These are phyloP conservation scores for Harpalus rufipes DNA, from an alignment of 2,888 invertebrate genomes.

Conservation along the genomic window DNA sequence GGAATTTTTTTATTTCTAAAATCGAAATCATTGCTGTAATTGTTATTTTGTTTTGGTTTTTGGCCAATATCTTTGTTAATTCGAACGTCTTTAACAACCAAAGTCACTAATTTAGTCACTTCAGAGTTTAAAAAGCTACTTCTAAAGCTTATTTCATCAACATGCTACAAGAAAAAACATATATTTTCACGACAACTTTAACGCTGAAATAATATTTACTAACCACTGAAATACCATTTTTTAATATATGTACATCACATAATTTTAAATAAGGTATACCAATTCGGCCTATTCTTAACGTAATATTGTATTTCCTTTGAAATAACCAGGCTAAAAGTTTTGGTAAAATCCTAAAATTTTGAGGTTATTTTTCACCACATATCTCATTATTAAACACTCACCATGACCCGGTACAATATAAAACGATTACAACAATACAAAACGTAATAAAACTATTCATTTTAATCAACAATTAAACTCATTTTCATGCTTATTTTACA, in stretches of 20 bases:
- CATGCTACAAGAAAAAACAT: constrained; percentile 81
- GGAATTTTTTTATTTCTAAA: constrained; percentile 88
- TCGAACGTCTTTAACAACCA: constrained; percentile 89
- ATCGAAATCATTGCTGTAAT: constrained; percentile 77
- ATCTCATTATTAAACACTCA: constrained; percentile 66
- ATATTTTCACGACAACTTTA: background rate
- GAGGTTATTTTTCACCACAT: background rate
- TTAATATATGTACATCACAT: constrained; percentile 88
- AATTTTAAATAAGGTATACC: constrained; percentile 89
- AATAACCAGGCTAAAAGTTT: constrained; percentile 88
- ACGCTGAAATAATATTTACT: constrained; percentile 69
- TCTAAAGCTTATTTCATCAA: constrained; percentile 90
- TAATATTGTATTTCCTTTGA: constrained; percentile 88
- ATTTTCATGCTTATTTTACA: constrained; percentile 6
- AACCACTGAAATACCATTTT: constrained; percentile 88
- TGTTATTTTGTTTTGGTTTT: constrained; percentile 55
- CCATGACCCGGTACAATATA: constrained; percentile 81
- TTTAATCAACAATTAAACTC: constrained; percentile 67
- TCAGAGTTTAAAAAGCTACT: constrained; percentile 94
- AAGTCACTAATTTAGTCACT: constrained; percentile 89
- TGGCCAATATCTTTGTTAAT: constrained; percentile 86
- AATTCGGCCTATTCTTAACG: constrained; percentile 89
- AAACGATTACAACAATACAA: constrained; percentile 74
- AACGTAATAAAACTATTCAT: constrained; percentile 77
- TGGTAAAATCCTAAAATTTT: constrained; percentile 85